Evolutionary conservation across 2,888 invertebrate genomes (phyloP).

Genomic region (Pristionchus arcanus): DNA sequence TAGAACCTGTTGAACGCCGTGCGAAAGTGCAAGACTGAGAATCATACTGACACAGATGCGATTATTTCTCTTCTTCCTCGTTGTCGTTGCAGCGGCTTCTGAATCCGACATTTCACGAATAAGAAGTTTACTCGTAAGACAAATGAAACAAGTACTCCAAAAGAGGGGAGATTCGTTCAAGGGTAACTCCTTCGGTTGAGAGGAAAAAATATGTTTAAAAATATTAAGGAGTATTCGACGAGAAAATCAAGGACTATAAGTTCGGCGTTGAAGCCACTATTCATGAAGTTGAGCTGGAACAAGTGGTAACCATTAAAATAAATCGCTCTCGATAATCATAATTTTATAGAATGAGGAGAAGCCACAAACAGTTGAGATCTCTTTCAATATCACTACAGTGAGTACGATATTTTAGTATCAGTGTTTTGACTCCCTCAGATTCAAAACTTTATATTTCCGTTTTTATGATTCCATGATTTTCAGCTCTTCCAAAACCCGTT

Average conservation of each 20-base stretch:
- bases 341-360: not conserved
- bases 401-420: too few relatives aligned
- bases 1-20: too few relatives aligned
- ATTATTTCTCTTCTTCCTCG: not conserved
- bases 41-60: not conserved
- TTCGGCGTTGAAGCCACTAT: not conserved
- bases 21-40: not conserved
- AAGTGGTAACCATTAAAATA: not conserved
- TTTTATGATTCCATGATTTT: too few relatives aligned
- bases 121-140: not conserved
- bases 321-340: too few relatives aligned
- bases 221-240: not conserved
- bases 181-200: not conserved
- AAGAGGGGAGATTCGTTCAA: not conserved
- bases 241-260: not conserved
- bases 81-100: not conserved
- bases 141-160: not conserved
- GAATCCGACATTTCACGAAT: not conserved
- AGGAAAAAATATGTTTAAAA: too few relatives aligned
- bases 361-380: not conserved
- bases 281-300: not conserved
- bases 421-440: too few relatives aligned
- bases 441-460: too few relatives aligned
- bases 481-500: not conserved
- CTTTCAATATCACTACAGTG: not conserved